Evolutionary conservation across 2,797 vertebrate genomes (phyloP).

Genomic region (Cyprinodon diabolis): DNA sequence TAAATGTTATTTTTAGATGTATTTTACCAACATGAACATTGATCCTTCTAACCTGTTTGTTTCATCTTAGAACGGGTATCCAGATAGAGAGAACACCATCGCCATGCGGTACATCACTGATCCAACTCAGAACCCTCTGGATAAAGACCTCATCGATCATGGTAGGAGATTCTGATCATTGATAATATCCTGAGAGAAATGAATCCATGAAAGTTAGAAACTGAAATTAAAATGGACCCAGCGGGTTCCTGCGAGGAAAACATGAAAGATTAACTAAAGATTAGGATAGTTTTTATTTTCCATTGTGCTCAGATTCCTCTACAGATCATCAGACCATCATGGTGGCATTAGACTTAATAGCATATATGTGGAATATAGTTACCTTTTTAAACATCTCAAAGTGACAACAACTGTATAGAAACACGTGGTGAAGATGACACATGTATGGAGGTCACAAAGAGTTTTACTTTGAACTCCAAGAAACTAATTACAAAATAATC

Average conservation of each 20-base stretch:
- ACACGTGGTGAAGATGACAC: background rate
- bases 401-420: background rate
- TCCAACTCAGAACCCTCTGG: constrained; percentile 82
- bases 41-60: background rate
- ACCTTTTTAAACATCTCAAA: too few relatives aligned
- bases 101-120: constrained; percentile 90
- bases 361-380: too few relatives aligned
- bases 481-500: background rate
- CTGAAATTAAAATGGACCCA: background rate
- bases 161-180: constrained; percentile 69
- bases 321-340: too few relatives aligned
- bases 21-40: background rate
- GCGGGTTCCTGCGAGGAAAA: too few relatives aligned
- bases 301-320: too few relatives aligned
- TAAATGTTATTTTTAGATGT: background rate
- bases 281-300: too few relatives aligned
- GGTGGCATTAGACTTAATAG: too few relatives aligned
- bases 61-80: constrained; percentile 72
- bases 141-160: constrained; percentile 75
- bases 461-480: background rate
- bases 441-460: too few relatives aligned
- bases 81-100: constrained; percentile 81
- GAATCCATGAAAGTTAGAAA: background rate
- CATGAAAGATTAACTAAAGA: too few relatives aligned
- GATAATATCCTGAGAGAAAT: background rate